Evolutionary conservation across 2,888 invertebrate genomes (phyloP).

Genomic region (Lasioglossum leucozonium): DNA sequence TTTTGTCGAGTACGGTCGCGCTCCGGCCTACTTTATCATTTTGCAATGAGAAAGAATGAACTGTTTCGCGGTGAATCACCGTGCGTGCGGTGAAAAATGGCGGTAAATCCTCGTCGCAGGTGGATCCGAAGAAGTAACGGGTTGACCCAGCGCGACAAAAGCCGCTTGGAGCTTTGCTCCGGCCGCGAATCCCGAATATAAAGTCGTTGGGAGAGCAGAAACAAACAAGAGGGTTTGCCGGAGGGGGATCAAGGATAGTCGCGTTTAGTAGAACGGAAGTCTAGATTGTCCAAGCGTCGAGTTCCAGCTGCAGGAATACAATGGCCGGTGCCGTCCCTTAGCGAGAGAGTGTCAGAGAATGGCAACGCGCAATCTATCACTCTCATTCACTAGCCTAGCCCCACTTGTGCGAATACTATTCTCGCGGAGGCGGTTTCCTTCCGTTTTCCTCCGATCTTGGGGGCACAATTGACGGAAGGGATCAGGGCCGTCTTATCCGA

Average conservation of each 20-base stretch:
- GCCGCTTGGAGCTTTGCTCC: conserved; percentile 22
- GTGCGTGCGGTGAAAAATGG: not conserved
- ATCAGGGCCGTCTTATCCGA: conserved; percentile 39
- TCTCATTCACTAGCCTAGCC: conserved; percentile 67
- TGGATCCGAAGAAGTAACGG: not conserved
- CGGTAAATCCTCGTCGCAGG: conserved; percentile 18
- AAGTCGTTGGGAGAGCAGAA: conserved; percentile 19
- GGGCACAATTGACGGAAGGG: conserved; percentile 65
- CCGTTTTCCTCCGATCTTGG: conserved; percentile 30
- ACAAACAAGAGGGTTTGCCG: not conserved
- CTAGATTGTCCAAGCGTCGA: conserved; percentile 56
- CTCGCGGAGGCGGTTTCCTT: conserved; percentile 21
- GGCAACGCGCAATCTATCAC: conserved; percentile 75
- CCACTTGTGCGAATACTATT: conserved; percentile 7
- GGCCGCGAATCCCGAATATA: not conserved
- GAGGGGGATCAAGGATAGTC: conserved; percentile 18
- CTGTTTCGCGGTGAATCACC: not conserved
- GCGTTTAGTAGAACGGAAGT: conserved; percentile 61
- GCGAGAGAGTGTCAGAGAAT: conserved; percentile 70
- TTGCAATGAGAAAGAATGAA: not conserved
- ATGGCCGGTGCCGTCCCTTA: conserved; percentile 52
- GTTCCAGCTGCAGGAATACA: conserved; percentile 57
- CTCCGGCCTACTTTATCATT: not conserved
- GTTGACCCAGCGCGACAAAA: not conserved
- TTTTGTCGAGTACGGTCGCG: too few relatives aligned